Evolutionary conservation across 2,797 vertebrate species (phyloP), one percentile per base, ranked within the genome.

Genomic region (Falco concolor): DNA sequence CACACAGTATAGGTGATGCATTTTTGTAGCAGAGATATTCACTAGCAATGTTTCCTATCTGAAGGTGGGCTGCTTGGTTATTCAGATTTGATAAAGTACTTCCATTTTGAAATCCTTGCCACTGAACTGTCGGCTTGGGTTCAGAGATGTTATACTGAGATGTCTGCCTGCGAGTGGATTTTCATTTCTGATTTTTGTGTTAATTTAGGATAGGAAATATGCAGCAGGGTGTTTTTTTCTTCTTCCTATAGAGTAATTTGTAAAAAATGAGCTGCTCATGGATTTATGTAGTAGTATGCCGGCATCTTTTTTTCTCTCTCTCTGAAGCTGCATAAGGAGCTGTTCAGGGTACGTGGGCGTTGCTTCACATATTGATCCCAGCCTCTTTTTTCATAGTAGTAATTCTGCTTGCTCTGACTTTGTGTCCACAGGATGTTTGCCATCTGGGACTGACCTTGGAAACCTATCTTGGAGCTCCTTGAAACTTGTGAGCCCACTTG

Each of bases 171-270:
- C 10, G 9, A n/a, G 22, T 45, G 30, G 13, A 45, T 79, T 87
- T 72, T 65, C 0, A 8, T 63, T 72, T 67, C 30, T 67, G 54
- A 1, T 16, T 32, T 2, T n/a, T 24, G 40, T n/a, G 12, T 54
- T 77, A 24, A 50, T 5, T 82, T 50, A 47, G 7, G 12, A 8
- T 70, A 54, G 68, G n/a, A 92, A 75, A 40, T 72, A 24, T 0
- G 24, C 0, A 0, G 5, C 57, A 12, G 14, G 8, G 0, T 3
- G 7, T 2, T 32, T 38, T 36, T 54, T 57, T 13, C 5, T 53
- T 32, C n/a, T 85, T 73, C 27, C 4, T 25, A 8, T 64, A 65
- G 49, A 86, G 21, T 75, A 24, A 72, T 49, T 63, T 70, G 63
- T 30, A 6, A 45, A 84, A 88, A 15, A 0, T 6, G 23, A 40